Evolutionary conservation across 2,797 vertebrate genomes (phyloP).

Genomic region (Psittacula derbiana): DNA sequence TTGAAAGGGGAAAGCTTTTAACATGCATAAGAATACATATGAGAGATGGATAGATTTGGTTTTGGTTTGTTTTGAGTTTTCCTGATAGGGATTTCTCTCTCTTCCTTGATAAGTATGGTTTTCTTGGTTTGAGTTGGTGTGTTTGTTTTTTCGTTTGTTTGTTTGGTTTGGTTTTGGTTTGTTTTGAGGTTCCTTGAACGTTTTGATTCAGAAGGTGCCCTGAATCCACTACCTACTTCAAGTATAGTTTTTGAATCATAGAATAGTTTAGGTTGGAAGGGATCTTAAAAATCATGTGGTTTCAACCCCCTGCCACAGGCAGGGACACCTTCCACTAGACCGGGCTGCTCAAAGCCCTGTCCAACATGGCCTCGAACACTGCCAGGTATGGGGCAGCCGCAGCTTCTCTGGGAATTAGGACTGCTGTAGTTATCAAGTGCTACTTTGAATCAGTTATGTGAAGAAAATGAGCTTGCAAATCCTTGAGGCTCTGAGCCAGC

Average conservation of each 20-base stretch:
- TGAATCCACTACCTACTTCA: not conserved
- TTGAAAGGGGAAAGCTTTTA: not conserved
- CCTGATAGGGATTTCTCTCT: not conserved
- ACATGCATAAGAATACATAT: fast-evolving
- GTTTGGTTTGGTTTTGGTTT: not conserved
- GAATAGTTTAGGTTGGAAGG: not conserved
- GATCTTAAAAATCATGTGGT: not conserved
- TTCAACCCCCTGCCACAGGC: not conserved
- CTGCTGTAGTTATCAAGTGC: not conserved
- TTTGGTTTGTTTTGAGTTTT: not conserved
- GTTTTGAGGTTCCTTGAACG: not conserved
- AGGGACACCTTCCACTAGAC: not conserved
- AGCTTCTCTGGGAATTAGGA: not conserved
- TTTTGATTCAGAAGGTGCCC: not conserved
- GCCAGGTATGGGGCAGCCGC: not conserved
- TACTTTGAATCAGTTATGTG: not conserved
- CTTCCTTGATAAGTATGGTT: not conserved
- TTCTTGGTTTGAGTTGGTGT: not conserved
- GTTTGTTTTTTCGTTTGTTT: too few species aligned
- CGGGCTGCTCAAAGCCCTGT: not conserved
- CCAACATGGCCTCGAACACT: too few species aligned
- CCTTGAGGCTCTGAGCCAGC: not conserved
- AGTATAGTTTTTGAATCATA: not conserved
- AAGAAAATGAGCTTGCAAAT: not conserved
- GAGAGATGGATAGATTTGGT: not conserved